Evolutionary conservation across 2,888 invertebrate species (phyloP), one percentile per base, ranked within the genome.

Genomic region (Spialia ferax): DNA sequence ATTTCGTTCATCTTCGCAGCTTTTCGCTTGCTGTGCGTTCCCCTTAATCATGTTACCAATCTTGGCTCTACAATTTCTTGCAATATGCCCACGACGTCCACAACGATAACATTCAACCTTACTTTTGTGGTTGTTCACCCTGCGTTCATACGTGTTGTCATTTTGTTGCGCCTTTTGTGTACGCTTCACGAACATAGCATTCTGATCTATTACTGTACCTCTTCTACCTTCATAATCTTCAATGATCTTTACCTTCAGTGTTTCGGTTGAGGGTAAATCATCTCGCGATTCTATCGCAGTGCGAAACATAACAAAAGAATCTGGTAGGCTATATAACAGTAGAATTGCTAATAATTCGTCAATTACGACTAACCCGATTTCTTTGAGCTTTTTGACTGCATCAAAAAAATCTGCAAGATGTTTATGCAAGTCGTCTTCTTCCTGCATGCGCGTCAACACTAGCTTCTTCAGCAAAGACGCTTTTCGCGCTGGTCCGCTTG

Each of bases 261-360:
- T 50, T 52, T 71, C 70, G 3, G 70, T 71, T 11, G 20, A 20
- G 20, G 48, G 73, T 57, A 74, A 56, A 54, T 73, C 69, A 52
- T 71, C 73, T n/a, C 70, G 68, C 13, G 71, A 70, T 68, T 74
- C 72, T 15, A 74, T 74, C 61, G 71, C 74, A 23, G 70, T 73
- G 2, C 69, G 71, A 65, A 73, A 73, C 71, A 71, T 71, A 8
- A 62, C 57, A 60, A 71, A 73, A n/a, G 69, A 72, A 69, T 71
- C 68, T 15, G 71, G 71, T 26, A 72, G 59, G 63, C 70, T 71
- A 52, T 73, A 69, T 4, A 71, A 29, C 42, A 71, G 54, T 54
- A 54, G n/a, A 54, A 54, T 54, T n/a, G 54, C 63, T 11, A 69
- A 62, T 32, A 66, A 26, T 67, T 69, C 66, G 55, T 69, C 69